These are phyloP conservation scores for Caenorhabditis latens DNA, from an alignment of 1,140 invertebrate genomes.

Conservation along the genomic window DNA sequence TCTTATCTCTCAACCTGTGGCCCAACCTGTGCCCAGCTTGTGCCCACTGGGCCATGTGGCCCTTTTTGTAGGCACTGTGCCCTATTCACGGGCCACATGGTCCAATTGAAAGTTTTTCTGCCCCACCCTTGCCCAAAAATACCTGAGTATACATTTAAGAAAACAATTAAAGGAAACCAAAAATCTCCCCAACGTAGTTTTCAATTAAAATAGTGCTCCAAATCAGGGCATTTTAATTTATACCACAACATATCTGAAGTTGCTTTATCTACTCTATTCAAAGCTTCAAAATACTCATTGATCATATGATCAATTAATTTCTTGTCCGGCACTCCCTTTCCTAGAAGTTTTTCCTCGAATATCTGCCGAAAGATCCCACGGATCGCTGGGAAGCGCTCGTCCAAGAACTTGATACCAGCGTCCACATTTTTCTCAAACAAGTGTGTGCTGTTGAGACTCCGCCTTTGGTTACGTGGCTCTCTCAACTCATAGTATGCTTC, in stretches of 20 bases:
- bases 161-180: too few relatives aligned
- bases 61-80: too few relatives aligned
- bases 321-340: background rate
- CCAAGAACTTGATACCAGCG: background rate
- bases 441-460: background rate
- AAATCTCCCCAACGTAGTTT: too few relatives aligned
- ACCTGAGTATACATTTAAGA: too few relatives aligned
- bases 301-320: background rate
- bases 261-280: background rate
- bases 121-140: too few relatives aligned
- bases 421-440: slow-evolving; percentile 14
- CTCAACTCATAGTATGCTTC: slow-evolving; percentile 42
- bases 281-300: background rate
- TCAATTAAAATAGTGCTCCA: too few relatives aligned
- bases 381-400: background rate
- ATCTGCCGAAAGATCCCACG: background rate
- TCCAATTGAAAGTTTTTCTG: too few relatives aligned
- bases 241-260: background rate
- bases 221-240: too few relatives aligned
- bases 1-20: too few relatives aligned
- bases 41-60: too few relatives aligned
- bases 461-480: background rate
- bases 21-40: too few relatives aligned
- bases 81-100: too few relatives aligned
- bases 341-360: background rate